Percentiles rank a stretch among this genome's conserved stretches.
These are phyloP conservation scores for Cheiracanthium punctorium DNA, from an alignment of 2,888 invertebrate species.

Conservation along the genomic window DNA sequence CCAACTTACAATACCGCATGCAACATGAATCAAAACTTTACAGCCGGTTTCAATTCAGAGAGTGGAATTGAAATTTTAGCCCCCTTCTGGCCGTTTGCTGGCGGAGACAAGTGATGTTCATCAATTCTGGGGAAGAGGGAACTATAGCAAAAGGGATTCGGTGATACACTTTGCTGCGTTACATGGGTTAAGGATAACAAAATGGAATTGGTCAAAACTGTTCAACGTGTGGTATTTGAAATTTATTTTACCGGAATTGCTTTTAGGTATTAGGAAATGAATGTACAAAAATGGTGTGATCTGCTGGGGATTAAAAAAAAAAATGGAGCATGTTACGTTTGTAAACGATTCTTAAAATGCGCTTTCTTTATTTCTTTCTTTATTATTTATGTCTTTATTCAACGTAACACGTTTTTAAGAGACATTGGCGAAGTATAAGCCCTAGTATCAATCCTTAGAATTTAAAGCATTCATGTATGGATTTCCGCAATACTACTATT, in stretches of 20 bases:
- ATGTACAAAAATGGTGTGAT: no score
- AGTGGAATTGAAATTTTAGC: constrained; percentile 25
- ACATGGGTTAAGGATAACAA: background rate
- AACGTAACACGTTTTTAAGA: no score
- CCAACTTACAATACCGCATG: background rate
- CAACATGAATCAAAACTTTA: constrained; percentile 51
- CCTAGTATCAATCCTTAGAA: no score
- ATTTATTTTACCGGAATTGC: background rate
- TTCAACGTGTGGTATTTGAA: background rate
- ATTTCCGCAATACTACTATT: no score
- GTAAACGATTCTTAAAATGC: no score
- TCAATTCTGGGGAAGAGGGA: background rate
- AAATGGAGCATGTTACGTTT: no score
- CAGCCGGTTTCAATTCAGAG: constrained; percentile 18
- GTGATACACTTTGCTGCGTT: background rate
- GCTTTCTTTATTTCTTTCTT: no score
- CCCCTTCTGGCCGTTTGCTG: background rate
- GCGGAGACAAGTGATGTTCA: background rate
- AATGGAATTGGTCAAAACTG: background rate
- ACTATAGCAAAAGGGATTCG: background rate
- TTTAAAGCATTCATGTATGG: no score
- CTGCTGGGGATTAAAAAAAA: no score
- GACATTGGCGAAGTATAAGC: no score
- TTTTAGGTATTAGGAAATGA: no score
- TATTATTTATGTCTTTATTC: no score